Percentiles rank a stretch among this genome's conserved stretches.
Conservation (phyloP, 2,113 vertebrate genomes). For the Cyanoramphus novaezelandiae region DNA sequence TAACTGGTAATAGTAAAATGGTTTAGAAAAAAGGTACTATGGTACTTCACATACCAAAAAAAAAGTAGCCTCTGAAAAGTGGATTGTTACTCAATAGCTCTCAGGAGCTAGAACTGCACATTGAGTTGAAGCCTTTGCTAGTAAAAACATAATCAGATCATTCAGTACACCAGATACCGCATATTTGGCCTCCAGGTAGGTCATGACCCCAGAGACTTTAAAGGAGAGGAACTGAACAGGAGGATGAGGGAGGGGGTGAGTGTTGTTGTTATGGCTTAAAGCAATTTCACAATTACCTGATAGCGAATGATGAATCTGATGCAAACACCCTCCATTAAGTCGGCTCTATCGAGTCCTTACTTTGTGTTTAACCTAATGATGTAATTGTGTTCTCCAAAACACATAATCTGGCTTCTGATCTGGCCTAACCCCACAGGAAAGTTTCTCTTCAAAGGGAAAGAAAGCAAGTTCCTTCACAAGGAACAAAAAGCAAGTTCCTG, state of each 20-base stretch:
- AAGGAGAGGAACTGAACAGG: constrained; percentile 60
- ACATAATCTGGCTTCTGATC: constrained; percentile 65
- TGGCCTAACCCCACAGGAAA: constrained; percentile 58
- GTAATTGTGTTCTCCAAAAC: constrained; percentile 60
- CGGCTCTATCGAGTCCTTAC: constrained; percentile 45
- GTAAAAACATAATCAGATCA: constrained; percentile 60
- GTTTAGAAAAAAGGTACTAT: background rate
- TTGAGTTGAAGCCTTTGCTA: background rate
- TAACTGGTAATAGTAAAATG: background rate
- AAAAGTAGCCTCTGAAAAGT: background rate
- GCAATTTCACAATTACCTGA: constrained; percentile 72
- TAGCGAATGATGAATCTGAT: constrained; percentile 58
- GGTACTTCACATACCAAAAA: background rate
- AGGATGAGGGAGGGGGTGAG: constrained; percentile 51
- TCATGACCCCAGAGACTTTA: constrained; percentile 66
- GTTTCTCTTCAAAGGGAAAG: constrained; percentile 58
- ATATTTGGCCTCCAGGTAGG: constrained; percentile 61
- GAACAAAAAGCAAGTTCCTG: background rate
- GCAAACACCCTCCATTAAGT: constrained; percentile 63
- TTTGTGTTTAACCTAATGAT: constrained; percentile 65
- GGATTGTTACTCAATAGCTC: background rate
- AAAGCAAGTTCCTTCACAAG: constrained; percentile 50
- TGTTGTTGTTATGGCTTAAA: constrained; percentile 64
- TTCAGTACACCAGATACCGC: constrained; percentile 55
- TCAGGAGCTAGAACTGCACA: background rate